phyloP scores from a whole-genome alignment of 1,140 invertebrate genomes.

The Centruroides sculpturatus region DNA sequence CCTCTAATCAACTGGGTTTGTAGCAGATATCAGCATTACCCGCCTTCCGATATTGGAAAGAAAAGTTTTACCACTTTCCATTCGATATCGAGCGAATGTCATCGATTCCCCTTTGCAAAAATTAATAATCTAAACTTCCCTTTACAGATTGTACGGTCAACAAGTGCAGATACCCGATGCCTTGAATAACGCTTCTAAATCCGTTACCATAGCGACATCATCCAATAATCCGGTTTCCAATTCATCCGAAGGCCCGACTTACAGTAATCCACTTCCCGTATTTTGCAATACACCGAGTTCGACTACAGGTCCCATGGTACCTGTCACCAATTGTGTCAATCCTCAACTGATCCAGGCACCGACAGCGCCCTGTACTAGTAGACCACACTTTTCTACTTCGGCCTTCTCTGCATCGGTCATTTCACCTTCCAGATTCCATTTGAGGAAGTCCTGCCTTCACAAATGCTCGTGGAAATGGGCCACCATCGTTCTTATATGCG shows the following conservation, averaged over 20 bases:
- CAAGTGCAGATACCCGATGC: too few relatives aligned
- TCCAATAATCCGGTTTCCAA: too few relatives aligned
- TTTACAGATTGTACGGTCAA: too few relatives aligned
- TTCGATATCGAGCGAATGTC: too few relatives aligned
- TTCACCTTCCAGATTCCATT: conserved; percentile 51
- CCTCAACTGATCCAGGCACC: conserved; percentile 17
- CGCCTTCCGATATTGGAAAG: too few relatives aligned
- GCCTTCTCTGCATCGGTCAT: conserved; percentile 13
- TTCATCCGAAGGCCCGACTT: conserved; percentile 5
- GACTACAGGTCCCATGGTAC: conserved; percentile 19
- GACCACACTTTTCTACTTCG: neutral
- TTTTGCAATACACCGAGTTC: conserved; percentile 17
- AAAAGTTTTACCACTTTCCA: too few relatives aligned
- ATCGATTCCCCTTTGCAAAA: too few relatives aligned
- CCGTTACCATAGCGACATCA: too few relatives aligned
- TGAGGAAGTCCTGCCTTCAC: conserved; percentile 59
- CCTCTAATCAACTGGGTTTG: too few relatives aligned
- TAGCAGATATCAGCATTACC: too few relatives aligned
- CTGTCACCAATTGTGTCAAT: conserved; percentile 17
- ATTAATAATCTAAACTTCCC: too few relatives aligned
- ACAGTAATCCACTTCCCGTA: conserved; percentile 16
- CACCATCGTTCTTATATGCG: conserved; percentile 65
- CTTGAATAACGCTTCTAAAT: too few relatives aligned
- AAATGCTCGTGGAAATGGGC: conserved; percentile 81
- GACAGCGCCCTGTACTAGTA: conserved; percentile 3